Percentiles rank a stretch among this genome's conserved stretches.
Conservation (phyloP, 1,140 invertebrate species). For the Brevipalpus yothersi region DNA sequence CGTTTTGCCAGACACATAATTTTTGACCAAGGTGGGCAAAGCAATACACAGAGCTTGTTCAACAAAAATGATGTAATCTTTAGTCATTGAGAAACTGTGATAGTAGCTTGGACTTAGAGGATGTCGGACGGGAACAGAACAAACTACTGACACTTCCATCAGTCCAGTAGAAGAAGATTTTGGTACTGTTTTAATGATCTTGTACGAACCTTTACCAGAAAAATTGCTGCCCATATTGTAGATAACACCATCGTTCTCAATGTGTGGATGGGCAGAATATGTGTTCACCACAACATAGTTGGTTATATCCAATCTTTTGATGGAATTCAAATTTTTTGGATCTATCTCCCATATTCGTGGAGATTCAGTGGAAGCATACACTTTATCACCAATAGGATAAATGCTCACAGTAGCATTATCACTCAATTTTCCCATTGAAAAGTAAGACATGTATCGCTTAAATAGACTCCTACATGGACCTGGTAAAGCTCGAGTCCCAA, state of each 20-base stretch:
- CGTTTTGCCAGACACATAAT: constrained; percentile 11
- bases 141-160: too few species aligned
- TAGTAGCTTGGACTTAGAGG: constrained; percentile 51
- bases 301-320: constrained; percentile 32
- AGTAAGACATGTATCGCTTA: constrained; percentile 18
- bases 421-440: constrained; percentile 25
- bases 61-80: constrained; percentile 54
- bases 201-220: background rate
- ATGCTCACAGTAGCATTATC: constrained; percentile 22
- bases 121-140: constrained; percentile 43
- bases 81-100: constrained; percentile 64
- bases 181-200: too few species aligned
- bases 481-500: constrained; percentile 39
- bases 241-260: constrained; percentile 43
- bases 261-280: constrained; percentile 51
- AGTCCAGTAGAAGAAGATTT: too few species aligned
- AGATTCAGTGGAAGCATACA: constrained; percentile 24
- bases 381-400: constrained; percentile 17
- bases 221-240: constrained; percentile 54
- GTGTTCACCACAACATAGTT: constrained; percentile 44
- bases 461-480: constrained; percentile 24
- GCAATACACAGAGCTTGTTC: constrained; percentile 48
- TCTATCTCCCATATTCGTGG: constrained; percentile 19
- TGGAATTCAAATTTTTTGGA: constrained; percentile 18
- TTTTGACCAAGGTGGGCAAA: constrained; percentile 32